Percentiles rank a stretch among this genome's conserved stretches.
phyloP scores from a whole-genome alignment of 2,797 vertebrate species.

The Pipistrellus pipistrellus region DNA sequence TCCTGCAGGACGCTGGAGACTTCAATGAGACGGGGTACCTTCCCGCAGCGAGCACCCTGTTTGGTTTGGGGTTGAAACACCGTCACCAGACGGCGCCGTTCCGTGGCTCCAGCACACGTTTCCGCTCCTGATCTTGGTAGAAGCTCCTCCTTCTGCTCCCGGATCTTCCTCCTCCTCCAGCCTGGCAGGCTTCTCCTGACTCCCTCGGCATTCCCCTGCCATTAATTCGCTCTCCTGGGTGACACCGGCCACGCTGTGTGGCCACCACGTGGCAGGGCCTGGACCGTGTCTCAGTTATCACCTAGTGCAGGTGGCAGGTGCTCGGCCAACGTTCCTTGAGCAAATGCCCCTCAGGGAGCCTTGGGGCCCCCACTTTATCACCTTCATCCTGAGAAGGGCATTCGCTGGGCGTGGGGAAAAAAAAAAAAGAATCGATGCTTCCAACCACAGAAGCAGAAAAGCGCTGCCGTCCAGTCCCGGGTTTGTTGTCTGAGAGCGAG shows the following conservation, averaged over 20 bases:
- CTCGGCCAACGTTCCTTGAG: not conserved
- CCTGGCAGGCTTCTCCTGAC: not conserved
- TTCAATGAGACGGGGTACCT: not conserved
- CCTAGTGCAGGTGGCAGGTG: not conserved
- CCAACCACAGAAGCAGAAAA: not conserved
- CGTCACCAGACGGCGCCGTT: not conserved
- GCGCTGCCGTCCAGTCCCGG: not conserved
- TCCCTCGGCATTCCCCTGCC: not conserved
- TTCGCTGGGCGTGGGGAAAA: not conserved
- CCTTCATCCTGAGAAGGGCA: not conserved
- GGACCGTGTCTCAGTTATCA: not conserved
- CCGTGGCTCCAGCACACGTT: not conserved
- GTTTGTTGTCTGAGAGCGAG: not conserved
- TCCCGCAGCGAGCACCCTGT: too few species aligned
- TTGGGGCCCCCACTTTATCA: not conserved
- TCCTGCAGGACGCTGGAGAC: too few species aligned
- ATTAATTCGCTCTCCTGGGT: not conserved
- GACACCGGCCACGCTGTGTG: not conserved
- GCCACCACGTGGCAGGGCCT: not conserved
- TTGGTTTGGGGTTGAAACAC: accelerated
- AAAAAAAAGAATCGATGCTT: not conserved
- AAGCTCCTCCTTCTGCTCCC: not conserved
- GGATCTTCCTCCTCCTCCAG: not conserved
- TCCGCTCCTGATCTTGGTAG: not conserved
- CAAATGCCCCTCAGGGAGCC: not conserved